Base-by-base conservation (phyloP, 2,797 vertebrate genomes). In the Falco columbarius region DNA sequence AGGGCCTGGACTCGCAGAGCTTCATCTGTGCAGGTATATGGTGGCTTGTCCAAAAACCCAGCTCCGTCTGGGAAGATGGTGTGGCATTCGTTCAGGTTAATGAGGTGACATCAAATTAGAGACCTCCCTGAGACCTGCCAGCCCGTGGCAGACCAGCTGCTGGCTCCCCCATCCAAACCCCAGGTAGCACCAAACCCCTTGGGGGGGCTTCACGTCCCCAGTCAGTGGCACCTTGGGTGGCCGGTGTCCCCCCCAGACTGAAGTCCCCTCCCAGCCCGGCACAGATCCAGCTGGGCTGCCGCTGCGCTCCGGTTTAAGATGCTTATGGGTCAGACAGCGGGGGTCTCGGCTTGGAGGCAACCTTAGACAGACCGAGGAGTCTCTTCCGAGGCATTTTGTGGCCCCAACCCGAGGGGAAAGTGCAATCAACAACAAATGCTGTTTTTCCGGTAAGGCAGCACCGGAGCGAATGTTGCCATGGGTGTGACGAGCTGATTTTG, bases 11-110 rank as follows among this genome's bases (percentile, higher is more conserved):
- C 83, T 87, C 98, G 0, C 99, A 99, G 98, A 98, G 98, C 97
- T 99, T 99, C 97, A 99, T 98, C 97, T 99, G 99, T 79, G 99
- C 99, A 98, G 99, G 99, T 99, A 98, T 4, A 15, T 1, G 1
- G 19, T 40, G 52, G 55, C 54, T 63, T 51, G 29, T 29, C 19
- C 36, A 20, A 44, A 38, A 54, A 8, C 40, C 32, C 67, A 21
- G 59, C 42, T 67, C 55, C 7, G 1, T 47, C 58, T 30, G 19
- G 44, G 82, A 59, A 44, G n/a, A 10, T 27, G 10, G 10, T 8
- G 16, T 29, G 10, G 4, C 0, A 1, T 68, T 52, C n/a, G 0
- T 59, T 82, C 22, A 59, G 22, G 24, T 54, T 81, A 61, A 81
- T 2, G 26, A 81, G 75, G 59, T 42, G 59, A 49, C 44, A 7